These are phyloP conservation scores for Tautogolabrus adspersus DNA, from an alignment of 2,113 vertebrate species.

Conservation along the genomic window DNA sequence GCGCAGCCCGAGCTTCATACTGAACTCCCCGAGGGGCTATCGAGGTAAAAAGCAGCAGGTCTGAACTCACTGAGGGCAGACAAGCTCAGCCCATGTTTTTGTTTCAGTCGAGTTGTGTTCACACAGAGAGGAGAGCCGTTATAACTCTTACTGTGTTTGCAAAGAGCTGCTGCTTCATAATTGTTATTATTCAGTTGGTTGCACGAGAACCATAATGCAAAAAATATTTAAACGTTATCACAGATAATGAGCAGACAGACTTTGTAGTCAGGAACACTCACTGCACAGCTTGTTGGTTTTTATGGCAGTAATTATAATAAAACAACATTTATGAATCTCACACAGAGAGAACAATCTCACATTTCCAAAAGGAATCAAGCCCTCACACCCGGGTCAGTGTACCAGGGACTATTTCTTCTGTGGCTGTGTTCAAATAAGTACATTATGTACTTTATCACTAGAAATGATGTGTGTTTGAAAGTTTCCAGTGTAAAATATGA, in stretches of 20 bases:
- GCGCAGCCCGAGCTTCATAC: slow-evolving; percentile 55
- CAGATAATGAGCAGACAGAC: slow-evolving; percentile 21
- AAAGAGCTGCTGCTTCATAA: slow-evolving; percentile 2
- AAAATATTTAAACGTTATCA: slow-evolving; percentile 8
- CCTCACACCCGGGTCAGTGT: not conserved
- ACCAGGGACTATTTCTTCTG: not conserved
- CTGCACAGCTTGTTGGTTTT: slow-evolving; percentile 5
- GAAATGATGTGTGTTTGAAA: too few relatives aligned
- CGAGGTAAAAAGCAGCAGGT: slow-evolving; percentile 64
- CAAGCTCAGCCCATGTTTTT: slow-evolving; percentile 14
- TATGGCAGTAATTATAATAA: not conserved
- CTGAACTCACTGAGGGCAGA: slow-evolving; percentile 21
- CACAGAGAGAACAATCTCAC: not conserved
- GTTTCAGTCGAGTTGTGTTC: slow-evolving; percentile 11
- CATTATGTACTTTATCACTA: too few relatives aligned
- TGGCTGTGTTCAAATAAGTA: not conserved
- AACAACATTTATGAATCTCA: not conserved
- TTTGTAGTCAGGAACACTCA: not conserved
- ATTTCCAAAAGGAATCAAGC: not conserved
- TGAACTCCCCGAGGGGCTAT: slow-evolving; percentile 71
- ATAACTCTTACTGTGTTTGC: not conserved
- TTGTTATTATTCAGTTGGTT: slow-evolving; percentile 29
- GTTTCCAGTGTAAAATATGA: too few relatives aligned
- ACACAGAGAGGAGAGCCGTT: not conserved
- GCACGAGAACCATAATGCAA: slow-evolving; percentile 4